phyloP scores from a whole-genome alignment of 92 coral and sea anemone genomes.

The Anthopleura xanthogrammica region DNA sequence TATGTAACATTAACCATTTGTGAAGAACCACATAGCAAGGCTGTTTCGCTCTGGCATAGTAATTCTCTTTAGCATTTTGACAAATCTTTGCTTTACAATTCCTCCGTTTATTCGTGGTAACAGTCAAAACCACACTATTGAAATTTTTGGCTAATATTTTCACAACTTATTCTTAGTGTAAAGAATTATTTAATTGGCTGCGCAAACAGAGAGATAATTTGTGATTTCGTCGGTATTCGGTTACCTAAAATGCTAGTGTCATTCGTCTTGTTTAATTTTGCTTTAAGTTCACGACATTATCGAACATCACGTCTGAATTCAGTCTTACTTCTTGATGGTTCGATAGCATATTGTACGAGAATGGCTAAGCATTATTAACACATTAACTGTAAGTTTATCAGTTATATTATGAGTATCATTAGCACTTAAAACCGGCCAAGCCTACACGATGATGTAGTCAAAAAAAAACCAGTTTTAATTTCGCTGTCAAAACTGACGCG shows the following conservation, averaged over 20 bases:
- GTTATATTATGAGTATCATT: not conserved
- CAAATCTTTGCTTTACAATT: too few species aligned
- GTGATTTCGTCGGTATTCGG: not conserved
- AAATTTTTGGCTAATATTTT: conserved; percentile 1
- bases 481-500: conserved; percentile 8
- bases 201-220: not conserved
- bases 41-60: not conserved
- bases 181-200: not conserved
- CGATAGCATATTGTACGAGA: not conserved
- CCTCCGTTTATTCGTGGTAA: too few species aligned
- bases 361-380: not conserved
- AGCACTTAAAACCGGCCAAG: not conserved
- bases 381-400: not conserved
- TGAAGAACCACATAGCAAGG: not conserved
- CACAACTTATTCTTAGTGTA: conserved; percentile 1
- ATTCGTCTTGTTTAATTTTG: not conserved
- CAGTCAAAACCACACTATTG: too few species aligned
- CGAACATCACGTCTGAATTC: not conserved
- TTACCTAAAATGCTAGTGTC: not conserved
- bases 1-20: not conserved
- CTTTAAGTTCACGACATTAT: not conserved
- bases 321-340: not conserved
- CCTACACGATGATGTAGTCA: not conserved
- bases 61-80: not conserved
- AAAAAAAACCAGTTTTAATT: not conserved